Evolutionary conservation across 1,140 invertebrate genomes (phyloP).

Genomic region (Sarcophaga bullata): DNA sequence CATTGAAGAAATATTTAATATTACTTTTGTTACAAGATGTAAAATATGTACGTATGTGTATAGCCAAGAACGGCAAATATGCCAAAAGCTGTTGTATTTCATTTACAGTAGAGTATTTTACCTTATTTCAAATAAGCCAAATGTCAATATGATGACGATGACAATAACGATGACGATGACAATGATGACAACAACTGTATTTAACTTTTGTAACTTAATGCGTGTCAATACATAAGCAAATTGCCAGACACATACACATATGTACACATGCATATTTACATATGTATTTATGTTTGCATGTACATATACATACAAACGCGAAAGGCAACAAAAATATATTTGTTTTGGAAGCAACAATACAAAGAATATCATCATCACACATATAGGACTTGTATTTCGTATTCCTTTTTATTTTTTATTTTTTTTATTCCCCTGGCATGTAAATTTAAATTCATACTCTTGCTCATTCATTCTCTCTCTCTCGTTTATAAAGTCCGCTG

Average conservation of each 20-base stretch:
- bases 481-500: too few relatives aligned
- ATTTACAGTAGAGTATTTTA: not conserved
- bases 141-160: conserved; percentile 2
- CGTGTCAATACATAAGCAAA: conserved; percentile 9
- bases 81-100: not conserved
- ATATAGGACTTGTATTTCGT: not conserved
- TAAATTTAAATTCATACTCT: not conserved
- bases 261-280: conserved; percentile 11
- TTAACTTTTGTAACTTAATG: conserved; percentile 31
- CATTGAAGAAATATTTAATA: too few relatives aligned
- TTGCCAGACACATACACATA: not conserved
- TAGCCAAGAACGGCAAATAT: not conserved
- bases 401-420: not conserved
- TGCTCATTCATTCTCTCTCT: not conserved
- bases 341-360: not conserved
- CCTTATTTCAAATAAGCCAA: conserved; percentile 13
- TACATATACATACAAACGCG: not conserved
- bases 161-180: not conserved
- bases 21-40: too few relatives aligned
- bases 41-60: too few relatives aligned
- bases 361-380: not conserved
- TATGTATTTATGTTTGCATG: too few relatives aligned
- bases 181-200: conserved; percentile 33
- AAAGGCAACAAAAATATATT: not conserved
- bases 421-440: conserved; percentile 13